A percentile compares a stretch with the other conserved stretches of the same genome.
Conservation (phyloP, 2,888 invertebrate genomes). For the Agrochola macilenta region DNA sequence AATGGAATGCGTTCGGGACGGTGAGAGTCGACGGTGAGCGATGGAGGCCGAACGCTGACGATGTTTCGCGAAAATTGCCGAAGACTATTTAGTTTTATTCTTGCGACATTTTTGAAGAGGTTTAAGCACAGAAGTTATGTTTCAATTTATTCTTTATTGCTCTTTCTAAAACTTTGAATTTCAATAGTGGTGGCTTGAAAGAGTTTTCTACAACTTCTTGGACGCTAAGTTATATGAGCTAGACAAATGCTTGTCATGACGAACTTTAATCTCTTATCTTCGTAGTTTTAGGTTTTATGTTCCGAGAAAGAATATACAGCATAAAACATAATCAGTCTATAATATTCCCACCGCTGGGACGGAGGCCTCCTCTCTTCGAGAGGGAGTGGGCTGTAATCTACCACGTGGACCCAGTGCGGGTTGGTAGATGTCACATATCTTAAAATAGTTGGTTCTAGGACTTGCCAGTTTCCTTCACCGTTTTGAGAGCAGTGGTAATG, state of each 20-base stretch:
- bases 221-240: not conserved
- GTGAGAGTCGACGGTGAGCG: conserved; percentile 65
- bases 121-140: not conserved
- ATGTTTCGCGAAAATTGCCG: conserved; percentile 52
- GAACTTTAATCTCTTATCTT: not conserved
- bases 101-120: conserved; percentile 1
- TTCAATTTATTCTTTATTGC: conserved; percentile 18
- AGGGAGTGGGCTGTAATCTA: too few relatives aligned
- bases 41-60: conserved; percentile 60
- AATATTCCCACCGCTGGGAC: too few relatives aligned
- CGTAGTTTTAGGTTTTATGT: not conserved
- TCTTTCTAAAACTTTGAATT: not conserved
- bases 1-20: conserved; percentile 69
- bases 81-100: conserved; percentile 43
- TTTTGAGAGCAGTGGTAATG: too few relatives aligned
- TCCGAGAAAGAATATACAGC: not conserved
- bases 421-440: too few relatives aligned
- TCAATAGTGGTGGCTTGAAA: not conserved
- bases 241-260: not conserved
- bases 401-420: too few relatives aligned
- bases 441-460: too few relatives aligned
- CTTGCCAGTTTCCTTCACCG: too few relatives aligned
- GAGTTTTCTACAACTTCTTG: not conserved
- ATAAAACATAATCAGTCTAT: too few relatives aligned
- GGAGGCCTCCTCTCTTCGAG: too few relatives aligned